Evolutionary conservation across 2,888 invertebrate genomes (phyloP), one percentile per base, ranked within the genome.

Genomic region (Chymomyza caudatula): DNA sequence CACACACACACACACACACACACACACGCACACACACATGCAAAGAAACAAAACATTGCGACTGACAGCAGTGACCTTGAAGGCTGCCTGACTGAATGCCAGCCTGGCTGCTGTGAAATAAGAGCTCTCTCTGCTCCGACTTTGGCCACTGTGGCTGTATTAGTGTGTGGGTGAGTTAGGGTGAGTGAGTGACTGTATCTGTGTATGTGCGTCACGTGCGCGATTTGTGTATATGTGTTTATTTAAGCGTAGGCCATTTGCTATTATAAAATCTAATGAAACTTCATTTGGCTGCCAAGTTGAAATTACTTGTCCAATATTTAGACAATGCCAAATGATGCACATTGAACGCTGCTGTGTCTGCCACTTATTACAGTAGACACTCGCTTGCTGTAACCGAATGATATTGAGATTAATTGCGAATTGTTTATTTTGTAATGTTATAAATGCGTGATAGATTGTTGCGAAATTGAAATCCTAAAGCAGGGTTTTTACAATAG

Each of bases 51-150:
- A 25, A 62, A 56, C 52, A 65, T 62, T 65, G 73, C 63, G 60
- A 68, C 71, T 76, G 85, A 62, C 76, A 78, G 78, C 82, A 61
- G 69, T 80, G 80, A 82, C 82, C 82, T 82, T 82, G 82, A 81
- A 76, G 60, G 42, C 60, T 49, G 59, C 49, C 47, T 47, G 15
- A 19, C 5, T 47, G 29, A 37, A 37, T 37, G 47, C 47, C 17
- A 19, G 56, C 67, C 72, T 73, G 65, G 69, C 71, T 74, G 69
- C 77, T 67, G 67, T 62, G 29, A 59, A 69, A 66, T 65, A 56
- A 53, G 65, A 70, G 66, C 29, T 37, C 29, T 37, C 29, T 37
- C 29, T 37, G 29, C 29, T 11, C 29, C 2, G 29, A 2, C 8
- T 37, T 11, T 37, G 29, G 11, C 3, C 11, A 37, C 55, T 63